A percentile compares a stretch with the other conserved stretches of the same genome.
Evolutionary conservation across 2,797 vertebrate species (phyloP).

Genomic region (Tolypeutes matacus): DNA sequence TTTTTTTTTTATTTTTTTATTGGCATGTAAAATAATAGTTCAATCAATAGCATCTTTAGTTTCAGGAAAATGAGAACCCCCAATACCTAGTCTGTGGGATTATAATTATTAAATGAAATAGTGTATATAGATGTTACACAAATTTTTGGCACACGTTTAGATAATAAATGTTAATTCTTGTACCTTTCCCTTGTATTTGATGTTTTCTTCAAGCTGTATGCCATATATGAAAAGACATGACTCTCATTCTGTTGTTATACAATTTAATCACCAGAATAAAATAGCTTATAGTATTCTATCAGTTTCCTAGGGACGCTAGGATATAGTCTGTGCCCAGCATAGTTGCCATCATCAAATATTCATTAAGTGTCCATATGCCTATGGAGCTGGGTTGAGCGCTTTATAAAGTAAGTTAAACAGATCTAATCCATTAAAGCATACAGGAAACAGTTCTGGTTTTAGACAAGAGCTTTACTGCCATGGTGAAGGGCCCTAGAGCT

Average conservation of each 20-base stretch:
- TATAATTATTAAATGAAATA: constrained; percentile 51
- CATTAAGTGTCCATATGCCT: not conserved
- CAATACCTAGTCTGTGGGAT: not conserved
- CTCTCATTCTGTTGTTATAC: not conserved
- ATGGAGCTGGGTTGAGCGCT: not conserved
- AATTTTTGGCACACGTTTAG: not conserved
- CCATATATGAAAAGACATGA: not conserved
- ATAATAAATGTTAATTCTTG: not conserved
- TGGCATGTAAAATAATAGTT: not conserved
- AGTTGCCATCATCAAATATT: constrained; percentile 56
- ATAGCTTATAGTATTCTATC: not conserved
- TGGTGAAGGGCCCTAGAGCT: constrained; percentile 33
- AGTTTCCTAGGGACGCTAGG: not conserved
- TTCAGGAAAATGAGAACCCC: not conserved
- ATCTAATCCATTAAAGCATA: constrained; percentile 59
- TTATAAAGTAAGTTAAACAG: constrained; percentile 65
- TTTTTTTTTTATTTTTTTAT: not conserved
- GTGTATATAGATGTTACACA: not conserved
- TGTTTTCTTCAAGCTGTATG: not conserved
- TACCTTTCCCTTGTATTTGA: constrained; percentile 13
- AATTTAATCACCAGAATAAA: constrained; percentile 20
- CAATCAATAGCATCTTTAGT: not conserved
- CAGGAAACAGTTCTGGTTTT: constrained; percentile 60
- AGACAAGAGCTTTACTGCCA: not conserved
- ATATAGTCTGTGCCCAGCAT: not conserved